phyloP scores from a whole-genome alignment of 2,113 vertebrate species.

The Zosterops pallidus region DNA sequence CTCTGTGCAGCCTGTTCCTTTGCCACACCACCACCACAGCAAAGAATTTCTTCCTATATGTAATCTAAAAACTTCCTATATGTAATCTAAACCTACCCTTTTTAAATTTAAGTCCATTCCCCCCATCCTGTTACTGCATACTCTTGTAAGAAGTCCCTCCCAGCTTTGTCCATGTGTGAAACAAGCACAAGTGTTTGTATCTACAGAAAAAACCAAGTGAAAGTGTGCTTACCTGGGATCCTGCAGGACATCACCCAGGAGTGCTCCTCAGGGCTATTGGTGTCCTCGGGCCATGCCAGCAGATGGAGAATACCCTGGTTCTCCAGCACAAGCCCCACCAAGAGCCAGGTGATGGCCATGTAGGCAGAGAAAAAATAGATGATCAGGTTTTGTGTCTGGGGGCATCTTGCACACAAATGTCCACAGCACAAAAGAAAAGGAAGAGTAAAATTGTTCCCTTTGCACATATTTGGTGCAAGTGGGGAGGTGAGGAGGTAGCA shows the following conservation, averaged over 20 bases:
- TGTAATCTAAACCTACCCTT: not conserved
- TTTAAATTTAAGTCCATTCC: not conserved
- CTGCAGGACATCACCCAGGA: constrained; percentile 73
- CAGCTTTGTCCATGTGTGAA: not conserved
- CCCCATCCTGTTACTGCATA: not conserved
- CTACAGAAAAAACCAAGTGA: not conserved
- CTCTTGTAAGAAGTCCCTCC: not conserved
- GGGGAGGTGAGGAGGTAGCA: not conserved
- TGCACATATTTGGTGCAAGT: constrained; percentile 40
- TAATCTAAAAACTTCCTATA: not conserved
- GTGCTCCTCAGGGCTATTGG: constrained; percentile 71
- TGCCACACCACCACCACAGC: not conserved
- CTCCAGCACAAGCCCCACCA: constrained; percentile 15
- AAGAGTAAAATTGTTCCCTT: constrained; percentile 31
- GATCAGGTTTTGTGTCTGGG: constrained; percentile 23
- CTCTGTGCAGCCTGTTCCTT: not conserved
- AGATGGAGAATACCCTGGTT: constrained; percentile 45
- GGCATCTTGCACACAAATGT: not conserved
- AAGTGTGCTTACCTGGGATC: constrained; percentile 58
- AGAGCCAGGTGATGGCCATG: constrained; percentile 14
- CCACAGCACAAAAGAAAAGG: constrained; percentile 47
- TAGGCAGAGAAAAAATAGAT: constrained; percentile 66
- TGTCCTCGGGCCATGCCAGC: constrained; percentile 65
- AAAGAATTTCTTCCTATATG: not conserved
- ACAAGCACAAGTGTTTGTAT: not conserved